phyloP scores from a whole-genome alignment of 2,888 invertebrate species.

The Galerucella calmariensis region DNA sequence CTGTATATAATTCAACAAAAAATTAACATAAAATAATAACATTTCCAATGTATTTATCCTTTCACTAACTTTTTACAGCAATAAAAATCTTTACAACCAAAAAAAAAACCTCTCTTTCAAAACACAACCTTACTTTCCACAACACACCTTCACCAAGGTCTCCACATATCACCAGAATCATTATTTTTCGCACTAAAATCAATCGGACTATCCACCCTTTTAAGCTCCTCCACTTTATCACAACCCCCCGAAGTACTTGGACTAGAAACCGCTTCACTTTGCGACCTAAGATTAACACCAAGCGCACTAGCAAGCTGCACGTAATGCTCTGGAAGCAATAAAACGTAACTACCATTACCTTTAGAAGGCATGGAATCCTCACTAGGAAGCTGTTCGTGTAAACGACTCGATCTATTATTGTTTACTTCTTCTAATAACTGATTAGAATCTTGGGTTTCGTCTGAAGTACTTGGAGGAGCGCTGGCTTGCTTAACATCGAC shows the following conservation, averaged over 20 bases:
- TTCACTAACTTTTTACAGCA: too few species aligned
- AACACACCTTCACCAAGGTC: slow-evolving; percentile 64
- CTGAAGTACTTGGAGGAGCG: slow-evolving; percentile 41
- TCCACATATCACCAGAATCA: slow-evolving; percentile 65
- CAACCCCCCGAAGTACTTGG: slow-evolving; percentile 47
- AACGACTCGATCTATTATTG: slow-evolving; percentile 49
- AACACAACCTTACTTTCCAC: too few species aligned
- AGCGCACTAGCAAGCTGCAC: slow-evolving; percentile 70
- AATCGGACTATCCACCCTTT: slow-evolving; percentile 63
- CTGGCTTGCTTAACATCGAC: slow-evolving; percentile 63
- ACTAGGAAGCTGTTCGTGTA: slow-evolving; percentile 21
- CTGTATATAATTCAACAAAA: too few species aligned
- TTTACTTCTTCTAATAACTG: slow-evolving; percentile 60
- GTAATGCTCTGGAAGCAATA: slow-evolving; percentile 72
- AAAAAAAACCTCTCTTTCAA: too few species aligned
- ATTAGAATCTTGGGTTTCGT: slow-evolving; percentile 62
- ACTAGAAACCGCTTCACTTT: slow-evolving; percentile 49
- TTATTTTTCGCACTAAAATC: slow-evolving; percentile 66
- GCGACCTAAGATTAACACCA: slow-evolving; percentile 62
- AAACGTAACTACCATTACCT: slow-evolving; percentile 70
- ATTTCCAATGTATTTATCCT: too few species aligned
- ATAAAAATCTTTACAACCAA: too few species aligned
- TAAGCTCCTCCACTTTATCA: slow-evolving; percentile 44
- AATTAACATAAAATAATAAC: too few species aligned
- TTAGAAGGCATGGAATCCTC: slow-evolving; percentile 46